Base-by-base conservation (phyloP, 2,797 vertebrate genomes). In the Myiotriccus ornatus region DNA sequence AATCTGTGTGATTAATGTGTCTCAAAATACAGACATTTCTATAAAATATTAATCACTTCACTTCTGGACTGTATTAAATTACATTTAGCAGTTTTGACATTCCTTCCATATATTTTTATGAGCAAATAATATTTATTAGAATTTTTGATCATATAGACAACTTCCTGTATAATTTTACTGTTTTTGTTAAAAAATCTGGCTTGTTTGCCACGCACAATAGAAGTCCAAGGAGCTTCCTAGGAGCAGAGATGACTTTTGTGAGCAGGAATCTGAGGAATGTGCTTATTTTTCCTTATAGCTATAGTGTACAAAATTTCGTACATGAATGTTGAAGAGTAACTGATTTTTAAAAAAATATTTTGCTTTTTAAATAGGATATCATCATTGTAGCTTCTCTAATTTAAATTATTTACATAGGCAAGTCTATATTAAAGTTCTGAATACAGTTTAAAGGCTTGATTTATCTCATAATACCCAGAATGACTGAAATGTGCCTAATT, bases 221-320 rank as follows among this genome's bases (percentile, higher is more conserved):
- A 96, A 87, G 84, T 85, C 84, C 95, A 93, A 90, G 76, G 91
- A 96, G 65, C 68, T 84, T 92, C 65, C 68, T 92, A 96, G 85
- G 74, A 95, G 47, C 87, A 94, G 55, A 77, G 64, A 69, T 93
- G 22, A 94, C 62, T 97, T 94, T 90, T 95, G 69, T 59, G 32
- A 96, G 89, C 81, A 89, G 93, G 95, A 97, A 97, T 98, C 96
- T 86, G 83, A 94, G 82, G 96, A 97, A 97, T 93, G 70, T 85
- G 47, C 77, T 97, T 78, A 71, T 84, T 92, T 97, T 96, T 94
- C 47, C 85, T 97, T 97, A 94, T 24, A 96, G 74, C 62, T 95
- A 59, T 79, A 94, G 74, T 77, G 90, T 84, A 85, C 69, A 95
- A 97, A 90, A 97, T 94, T 96, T 97, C 92, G 96, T 70, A 92